Evolutionary conservation across 2,888 invertebrate species (phyloP).

Genomic region (Eristalis intricaria): DNA sequence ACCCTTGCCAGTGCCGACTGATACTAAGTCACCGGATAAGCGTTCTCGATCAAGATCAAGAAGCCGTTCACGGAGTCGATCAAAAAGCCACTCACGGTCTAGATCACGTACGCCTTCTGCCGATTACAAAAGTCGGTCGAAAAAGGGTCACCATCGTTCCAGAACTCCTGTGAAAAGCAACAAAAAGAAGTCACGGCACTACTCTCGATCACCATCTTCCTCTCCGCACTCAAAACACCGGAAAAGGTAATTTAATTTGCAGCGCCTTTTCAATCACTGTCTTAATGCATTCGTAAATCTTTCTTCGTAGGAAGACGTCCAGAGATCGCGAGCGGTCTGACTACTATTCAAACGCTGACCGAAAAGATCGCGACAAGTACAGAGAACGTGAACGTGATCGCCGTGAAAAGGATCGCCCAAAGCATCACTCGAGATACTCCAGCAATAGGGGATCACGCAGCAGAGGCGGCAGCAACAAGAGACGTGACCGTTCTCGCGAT

Average conservation of each 20-base stretch:
- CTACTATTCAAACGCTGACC: constrained; percentile 75
- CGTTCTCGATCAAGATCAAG: constrained; percentile 78
- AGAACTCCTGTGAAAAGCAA: constrained; percentile 76
- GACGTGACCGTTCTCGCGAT: constrained; percentile 79
- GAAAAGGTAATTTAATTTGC: constrained; percentile 76
- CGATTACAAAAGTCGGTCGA: constrained; percentile 72
- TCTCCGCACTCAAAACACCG: constrained; percentile 80
- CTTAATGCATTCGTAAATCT: background rate
- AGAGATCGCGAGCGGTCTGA: constrained; percentile 77
- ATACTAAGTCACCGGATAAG: constrained; percentile 77
- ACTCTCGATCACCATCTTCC: constrained; percentile 79
- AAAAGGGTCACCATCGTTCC: constrained; percentile 74
- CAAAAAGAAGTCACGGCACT: constrained; percentile 80
- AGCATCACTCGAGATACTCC: constrained; percentile 78
- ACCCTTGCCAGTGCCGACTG: constrained; percentile 77
- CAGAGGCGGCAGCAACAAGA: constrained; percentile 76
- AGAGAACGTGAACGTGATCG: constrained; percentile 76
- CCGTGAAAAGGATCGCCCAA: constrained; percentile 73
- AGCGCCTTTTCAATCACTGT: background rate
- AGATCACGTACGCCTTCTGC: constrained; percentile 75
- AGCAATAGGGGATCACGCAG: constrained; percentile 76
- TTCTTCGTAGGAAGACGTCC: constrained; percentile 73
- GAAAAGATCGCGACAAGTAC: constrained; percentile 76
- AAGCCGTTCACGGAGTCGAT: constrained; percentile 74
- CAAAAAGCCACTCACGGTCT: constrained; percentile 76